Base-by-base conservation (phyloP, 92 coral and sea anemone species). In the Virgularia gustaviana region DNA sequence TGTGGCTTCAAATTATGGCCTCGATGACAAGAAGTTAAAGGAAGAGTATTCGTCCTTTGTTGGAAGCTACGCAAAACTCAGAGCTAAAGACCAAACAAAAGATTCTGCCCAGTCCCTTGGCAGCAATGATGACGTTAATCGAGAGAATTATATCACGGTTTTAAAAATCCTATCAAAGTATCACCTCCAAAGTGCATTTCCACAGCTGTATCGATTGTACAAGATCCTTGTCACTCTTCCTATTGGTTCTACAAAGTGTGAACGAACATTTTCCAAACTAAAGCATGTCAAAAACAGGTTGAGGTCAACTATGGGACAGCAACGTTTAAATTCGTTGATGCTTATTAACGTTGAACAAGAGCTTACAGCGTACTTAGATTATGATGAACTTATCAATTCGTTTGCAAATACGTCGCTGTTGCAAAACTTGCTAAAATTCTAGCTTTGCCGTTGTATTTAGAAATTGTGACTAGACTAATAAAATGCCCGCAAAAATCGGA, bases 341-440 rank as follows among this genome's bases (percentile, higher is more conserved):
- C 29, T 52, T n/a, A 52, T 52, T 52, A 52, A 4, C 18, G 59
- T 52, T 52, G 59, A 52, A 52, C 59, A 19, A 13, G 25, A 52
- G 15, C 18, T 52, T 41, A 41, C 47, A 41, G 47, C 16, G 47
- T 41, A 9, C 16, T 41, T 41, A 41, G 47, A 41, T 56, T 56
- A 56, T 16, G 68, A 61, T 9, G 37, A 61, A 61, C 15, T 61
- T 33, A 61, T 61, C 38, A 61, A 34, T 18, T 61, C 25, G 8
- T 61, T 61, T 61, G 68, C 68, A 61, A 31, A 34, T 30, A 61
- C 45, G 45, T 47, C 68, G 38, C 47, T 61, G 43, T 61, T 35
- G 47, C 68, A 34, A 61, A 61, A 61, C 4, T 12, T 61, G 5
- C 23, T 32, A 9, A 6, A 12, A 52, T 52, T 22, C 28, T 52